Percentiles rank a stretch among this genome's conserved stretches.
Evolutionary conservation across 1,140 invertebrate genomes (phyloP).

Genomic region (Drosophila pseudoobscura): DNA sequence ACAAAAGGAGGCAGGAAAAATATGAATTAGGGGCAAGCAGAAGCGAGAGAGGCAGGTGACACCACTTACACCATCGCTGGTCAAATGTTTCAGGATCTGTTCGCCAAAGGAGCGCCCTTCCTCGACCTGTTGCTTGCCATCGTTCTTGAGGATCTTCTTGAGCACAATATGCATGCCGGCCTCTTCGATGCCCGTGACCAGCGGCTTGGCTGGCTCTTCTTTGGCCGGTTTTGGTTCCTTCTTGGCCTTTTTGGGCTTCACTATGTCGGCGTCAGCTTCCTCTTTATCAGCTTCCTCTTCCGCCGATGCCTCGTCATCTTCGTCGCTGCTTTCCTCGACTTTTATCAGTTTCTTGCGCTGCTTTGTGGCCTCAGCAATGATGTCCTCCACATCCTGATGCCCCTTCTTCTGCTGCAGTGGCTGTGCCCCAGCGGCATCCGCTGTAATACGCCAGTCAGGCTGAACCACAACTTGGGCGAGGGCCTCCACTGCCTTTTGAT

Average conservation of each 20-base stretch:
- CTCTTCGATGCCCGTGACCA: constrained; percentile 88
- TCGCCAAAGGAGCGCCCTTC: constrained; percentile 83
- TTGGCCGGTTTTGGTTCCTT: constrained; percentile 17
- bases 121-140: constrained; percentile 83
- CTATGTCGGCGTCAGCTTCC: constrained; percentile 48
- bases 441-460: constrained; percentile 79
- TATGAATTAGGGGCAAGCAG: background rate
- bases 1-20: constrained; percentile 39
- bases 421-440: constrained; percentile 43
- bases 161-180: constrained; percentile 90
- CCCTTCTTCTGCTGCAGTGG: constrained; percentile 48
- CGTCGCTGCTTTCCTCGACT: constrained; percentile 24
- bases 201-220: constrained; percentile 4
- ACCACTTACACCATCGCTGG: constrained; percentile 47
- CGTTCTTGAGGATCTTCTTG: constrained; percentile 90
- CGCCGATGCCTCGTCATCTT: constrained; percentile 26
- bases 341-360: constrained; percentile 47
- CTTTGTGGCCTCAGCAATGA: constrained; percentile 62
- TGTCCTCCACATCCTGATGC: constrained; percentile 64
- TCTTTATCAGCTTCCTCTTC: constrained; percentile 24
- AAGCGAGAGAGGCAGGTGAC: no score
- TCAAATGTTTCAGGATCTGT: constrained; percentile 83
- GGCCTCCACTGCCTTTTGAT: constrained; percentile 83
- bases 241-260: constrained; percentile 46
- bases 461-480: constrained; percentile 84